Conservation (phyloP, 2,888 invertebrate species). For the Lycophotia porphyrea region DNA sequence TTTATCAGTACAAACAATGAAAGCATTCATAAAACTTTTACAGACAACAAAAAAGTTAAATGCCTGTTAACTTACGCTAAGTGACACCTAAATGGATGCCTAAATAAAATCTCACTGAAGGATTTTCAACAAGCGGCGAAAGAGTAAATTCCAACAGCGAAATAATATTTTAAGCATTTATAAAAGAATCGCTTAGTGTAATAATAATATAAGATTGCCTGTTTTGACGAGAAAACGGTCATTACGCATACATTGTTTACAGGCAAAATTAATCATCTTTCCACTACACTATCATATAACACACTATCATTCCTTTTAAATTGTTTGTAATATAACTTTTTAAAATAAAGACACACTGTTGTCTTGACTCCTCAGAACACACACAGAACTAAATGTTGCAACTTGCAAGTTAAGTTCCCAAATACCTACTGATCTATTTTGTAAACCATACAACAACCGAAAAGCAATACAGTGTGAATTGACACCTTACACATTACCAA, state of each 20-base stretch:
- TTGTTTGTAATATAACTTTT: not conserved
- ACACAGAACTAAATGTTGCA: not conserved
- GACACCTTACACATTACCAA: constrained; percentile 32
- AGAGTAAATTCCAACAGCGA: no score
- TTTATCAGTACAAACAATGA: constrained; percentile 51
- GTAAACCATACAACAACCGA: constrained; percentile 20
- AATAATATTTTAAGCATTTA: not conserved
- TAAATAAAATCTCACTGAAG: not conserved
- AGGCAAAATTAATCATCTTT: not conserved
- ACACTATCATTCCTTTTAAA: not conserved
- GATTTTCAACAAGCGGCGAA: not conserved
- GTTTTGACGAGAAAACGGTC: not conserved
- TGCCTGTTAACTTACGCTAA: not conserved
- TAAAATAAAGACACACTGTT: not conserved
- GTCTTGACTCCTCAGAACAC: not conserved
- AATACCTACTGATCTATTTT: constrained; percentile 14
- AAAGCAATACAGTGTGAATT: constrained; percentile 26
- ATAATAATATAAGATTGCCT: not conserved
- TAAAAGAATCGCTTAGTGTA: not conserved
- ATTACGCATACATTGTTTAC: not conserved
- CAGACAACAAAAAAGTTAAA: constrained; percentile 25
- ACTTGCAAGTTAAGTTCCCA: not conserved
- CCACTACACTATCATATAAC: not conserved
- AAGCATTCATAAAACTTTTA: constrained; percentile 34
- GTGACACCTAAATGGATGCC: not conserved